Percentiles rank a stretch among this genome's conserved stretches.
These are phyloP conservation scores for Podiceps cristatus DNA, from an alignment of 2,113 vertebrate species.

Conservation along the genomic window DNA sequence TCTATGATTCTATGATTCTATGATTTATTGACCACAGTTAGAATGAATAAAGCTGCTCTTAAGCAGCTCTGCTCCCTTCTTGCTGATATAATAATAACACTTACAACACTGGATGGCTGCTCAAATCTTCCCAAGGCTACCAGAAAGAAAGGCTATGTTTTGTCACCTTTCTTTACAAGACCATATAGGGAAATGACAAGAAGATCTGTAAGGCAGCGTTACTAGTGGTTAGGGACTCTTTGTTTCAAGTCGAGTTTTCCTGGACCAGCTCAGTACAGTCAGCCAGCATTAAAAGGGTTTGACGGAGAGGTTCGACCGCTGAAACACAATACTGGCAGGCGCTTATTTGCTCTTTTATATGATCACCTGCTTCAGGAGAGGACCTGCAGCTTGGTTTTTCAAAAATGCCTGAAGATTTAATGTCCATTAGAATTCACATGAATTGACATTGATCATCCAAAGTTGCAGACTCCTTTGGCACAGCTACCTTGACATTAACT, in stretches of 20 bases:
- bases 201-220: accelerated
- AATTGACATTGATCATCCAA: not conserved
- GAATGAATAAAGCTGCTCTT: not conserved
- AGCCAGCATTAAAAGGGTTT: not conserved
- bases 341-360: not conserved
- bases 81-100: not conserved
- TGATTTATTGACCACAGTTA: not conserved
- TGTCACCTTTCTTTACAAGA: not conserved
- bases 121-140: not conserved
- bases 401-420: not conserved
- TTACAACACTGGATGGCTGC: not conserved
- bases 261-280: not conserved
- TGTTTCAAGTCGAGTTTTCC: not conserved
- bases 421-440: not conserved
- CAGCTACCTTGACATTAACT: not conserved
- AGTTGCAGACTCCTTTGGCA: not conserved
- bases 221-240: not conserved
- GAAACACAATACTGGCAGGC: not conserved
- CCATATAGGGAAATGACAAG: not conserved
- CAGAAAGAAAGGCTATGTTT: not conserved
- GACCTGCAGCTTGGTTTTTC: not conserved
- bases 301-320: not conserved
- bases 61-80: not conserved
- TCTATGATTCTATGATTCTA: too few species aligned
- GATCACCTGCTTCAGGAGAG: not conserved